phyloP scores from a whole-genome alignment of 2,113 vertebrate species.

The Barnardius zonarius region DNA sequence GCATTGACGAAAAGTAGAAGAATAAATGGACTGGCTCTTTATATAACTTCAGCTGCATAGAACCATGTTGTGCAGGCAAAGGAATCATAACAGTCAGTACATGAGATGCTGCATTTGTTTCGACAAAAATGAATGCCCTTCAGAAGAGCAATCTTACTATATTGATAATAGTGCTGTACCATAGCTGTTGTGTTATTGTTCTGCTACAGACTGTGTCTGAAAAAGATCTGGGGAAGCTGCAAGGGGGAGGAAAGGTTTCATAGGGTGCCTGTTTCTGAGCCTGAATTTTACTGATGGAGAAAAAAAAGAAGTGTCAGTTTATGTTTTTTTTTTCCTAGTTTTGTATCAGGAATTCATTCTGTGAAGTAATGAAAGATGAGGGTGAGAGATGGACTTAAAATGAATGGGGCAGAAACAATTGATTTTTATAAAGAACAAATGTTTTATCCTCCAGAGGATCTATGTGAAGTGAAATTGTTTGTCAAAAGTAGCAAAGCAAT shows the following conservation, averaged over 20 bases:
- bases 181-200: background rate
- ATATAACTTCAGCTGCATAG: slow-evolving; percentile 29
- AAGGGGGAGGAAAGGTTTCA: background rate
- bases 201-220: background rate
- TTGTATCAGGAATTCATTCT: background rate
- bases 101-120: background rate
- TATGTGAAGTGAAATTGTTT: slow-evolving; percentile 20
- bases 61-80: background rate
- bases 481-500: slow-evolving; percentile 41
- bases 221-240: background rate
- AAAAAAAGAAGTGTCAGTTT: background rate
- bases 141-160: background rate
- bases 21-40: slow-evolving; percentile 9
- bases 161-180: background rate
- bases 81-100: background rate
- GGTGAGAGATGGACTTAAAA: background rate
- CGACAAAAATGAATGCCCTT: background rate
- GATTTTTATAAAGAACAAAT: slow-evolving; percentile 14
- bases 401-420: slow-evolving; percentile 1
- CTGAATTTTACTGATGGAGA: background rate
- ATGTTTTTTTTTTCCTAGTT: accelerated
- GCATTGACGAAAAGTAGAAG: slow-evolving; percentile 32
- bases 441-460: background rate
- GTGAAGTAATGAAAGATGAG: background rate
- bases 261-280: background rate